Percentiles rank a stretch among this genome's conserved stretches.
These are phyloP conservation scores for Sisyra terminalis DNA, from an alignment of 2,888 invertebrate species.

Conservation along the genomic window DNA sequence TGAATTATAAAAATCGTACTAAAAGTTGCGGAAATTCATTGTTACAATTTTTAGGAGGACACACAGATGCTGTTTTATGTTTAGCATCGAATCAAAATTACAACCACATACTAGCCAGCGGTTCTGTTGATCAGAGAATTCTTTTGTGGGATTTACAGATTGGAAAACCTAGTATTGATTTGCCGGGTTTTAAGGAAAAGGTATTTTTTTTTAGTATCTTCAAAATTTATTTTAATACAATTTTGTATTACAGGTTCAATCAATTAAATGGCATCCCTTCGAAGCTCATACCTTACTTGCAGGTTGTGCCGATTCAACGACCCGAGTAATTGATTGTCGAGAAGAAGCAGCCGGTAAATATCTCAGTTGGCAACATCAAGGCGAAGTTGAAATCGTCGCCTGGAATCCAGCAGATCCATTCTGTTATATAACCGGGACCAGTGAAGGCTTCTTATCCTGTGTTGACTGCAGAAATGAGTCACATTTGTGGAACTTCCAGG, in stretches of 20 bases:
- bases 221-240: not conserved
- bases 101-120: constrained; percentile 78
- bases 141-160: constrained; percentile 85
- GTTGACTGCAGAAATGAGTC: constrained; percentile 54
- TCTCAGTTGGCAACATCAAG: constrained; percentile 54
- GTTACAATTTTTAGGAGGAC: constrained; percentile 35
- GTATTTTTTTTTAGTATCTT: constrained; percentile 20
- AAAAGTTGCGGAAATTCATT: no score
- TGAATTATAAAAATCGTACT: no score
- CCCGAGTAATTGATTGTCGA: constrained; percentile 70
- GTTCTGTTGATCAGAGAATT: constrained; percentile 77
- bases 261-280: constrained; percentile 65
- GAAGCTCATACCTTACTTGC: constrained; percentile 70
- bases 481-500: constrained; percentile 53
- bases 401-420: constrained; percentile 74
- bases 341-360: constrained; percentile 28
- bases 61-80: constrained; percentile 80
- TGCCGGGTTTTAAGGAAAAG: constrained; percentile 62
- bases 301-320: constrained; percentile 69
- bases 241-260: constrained; percentile 39
- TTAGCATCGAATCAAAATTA: constrained; percentile 78
- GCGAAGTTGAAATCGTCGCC: constrained; percentile 71
- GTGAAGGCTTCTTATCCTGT: constrained; percentile 48
- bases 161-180: constrained; percentile 55
- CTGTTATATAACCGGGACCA: constrained; percentile 54